Base-by-base conservation (phyloP, 2,888 invertebrate genomes). In the Auanema freiburgensis region DNA sequence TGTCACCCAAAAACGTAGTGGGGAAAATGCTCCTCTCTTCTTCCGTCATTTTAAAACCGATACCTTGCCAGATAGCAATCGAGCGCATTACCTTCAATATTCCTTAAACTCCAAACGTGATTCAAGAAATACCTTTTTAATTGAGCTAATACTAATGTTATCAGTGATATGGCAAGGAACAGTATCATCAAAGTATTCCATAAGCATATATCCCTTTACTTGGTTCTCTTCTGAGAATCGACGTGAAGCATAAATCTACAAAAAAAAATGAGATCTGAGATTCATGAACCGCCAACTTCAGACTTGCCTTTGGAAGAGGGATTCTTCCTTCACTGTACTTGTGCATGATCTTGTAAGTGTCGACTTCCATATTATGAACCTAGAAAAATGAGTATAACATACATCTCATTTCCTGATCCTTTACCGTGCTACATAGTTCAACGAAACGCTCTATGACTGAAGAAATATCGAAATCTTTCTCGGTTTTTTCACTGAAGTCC, bases 181-280 rank as follows among this genome's bases (percentile, higher is more conserved):
- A 11, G 56, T n/a, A 21, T 62, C 25, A 10, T 57, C 57, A 2
- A 57, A 25, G 41, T 57, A 57, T 24, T 62, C 62, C 62, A 62
- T 62, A 1, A 50, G n/a, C 12, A 62, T 4, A 18, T 44, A 41
- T 6, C 62, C 62, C 14, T 56, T 55, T 25, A 56, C 24, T 6
- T 41, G 33, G 25, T 57, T 62, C 41, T 62, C 62, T 3, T 57
- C 57, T 2, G 62, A 57, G 21, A 62, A 62, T 18, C 41, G 18
- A 6, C 50, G 18, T 4, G 62, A 2, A 12, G n/a, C 23, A 24
- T 62, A 62, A 4, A 57, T 49, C 51, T 62, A 57, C 10, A 40
- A 46, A 46, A 8, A 18, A 5, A 18, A 8, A 21, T 33, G 33
- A 42, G 2, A 16, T 4, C 12, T 14, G 12, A 12, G 3, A 18